Evolutionary conservation across 2,888 invertebrate genomes (phyloP), one percentile per base, ranked within the genome.

Genomic region (Eurytoma californica): DNA sequence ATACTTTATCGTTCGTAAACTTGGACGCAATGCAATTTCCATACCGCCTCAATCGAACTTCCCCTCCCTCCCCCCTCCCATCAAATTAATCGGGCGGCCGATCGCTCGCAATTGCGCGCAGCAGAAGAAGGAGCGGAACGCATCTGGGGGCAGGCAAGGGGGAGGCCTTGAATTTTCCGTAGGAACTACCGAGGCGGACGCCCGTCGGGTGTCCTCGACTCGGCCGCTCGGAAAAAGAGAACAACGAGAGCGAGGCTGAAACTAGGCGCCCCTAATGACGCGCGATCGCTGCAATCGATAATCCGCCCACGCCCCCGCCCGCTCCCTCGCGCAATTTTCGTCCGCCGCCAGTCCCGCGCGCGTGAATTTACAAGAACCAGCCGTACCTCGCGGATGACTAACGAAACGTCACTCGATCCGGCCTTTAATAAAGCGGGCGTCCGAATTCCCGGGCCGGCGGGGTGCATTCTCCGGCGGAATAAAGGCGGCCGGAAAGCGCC

Each of bases 211-310:
- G 82, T 84, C 83, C 83, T 83, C 82, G 80, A 80, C 79, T 79
- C 68, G 72, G 60, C 14, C 18, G 51, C 61, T 9, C 61, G 55
- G 61, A 72, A 78, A 79, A 79, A 76, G 82, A 73, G 30, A 72
- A 61, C 57, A 61, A 70, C 20, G 30, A 55, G 67, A 53, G 68
- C 30, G 76, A 61, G 66, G 18, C 68, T 58, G 55, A 72, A 75
- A 85, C 84, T 86, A 85, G 86, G 85, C 86, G 86, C 84, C 84
- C 84, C 87, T 88, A 88, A 88, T 87, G 87, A 88, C 86, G n/a
- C 65, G 82, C 85, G 87, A 88, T 87, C 86, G 87, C 88, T 88
- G 85, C 85, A 88, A 88, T 88, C 88, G 88, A 89, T 88, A 88
- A 86, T 83, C 85, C 83, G 82, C 84, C 81, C 84, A 68, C 68